Evolutionary conservation across 1,140 invertebrate species (phyloP), one percentile per base, ranked within the genome.

Genomic region (Nebria ingens): DNA sequence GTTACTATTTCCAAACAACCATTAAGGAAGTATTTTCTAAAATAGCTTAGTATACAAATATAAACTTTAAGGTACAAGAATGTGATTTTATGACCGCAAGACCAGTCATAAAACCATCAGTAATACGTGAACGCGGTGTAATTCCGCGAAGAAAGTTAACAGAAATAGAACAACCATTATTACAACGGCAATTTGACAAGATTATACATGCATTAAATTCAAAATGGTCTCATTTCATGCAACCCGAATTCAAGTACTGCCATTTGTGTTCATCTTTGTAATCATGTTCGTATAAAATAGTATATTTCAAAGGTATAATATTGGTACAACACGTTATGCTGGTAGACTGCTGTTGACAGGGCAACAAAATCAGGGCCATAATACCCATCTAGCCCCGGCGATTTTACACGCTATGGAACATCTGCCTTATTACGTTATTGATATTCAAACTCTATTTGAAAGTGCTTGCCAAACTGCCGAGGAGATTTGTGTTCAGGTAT

Each of bases 361-460:
- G 64, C 66, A 72, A 58, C 70, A 75, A 64, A 63, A 76, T 64
- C 76, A 85, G 68, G 66, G 66, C n/a, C 56, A 68, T 6, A 62
- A 61, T 20, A 60, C 56, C 20, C 74, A 82, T 69, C 73, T 94
- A 25, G 83, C 86, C 21, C 87, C 91, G 42, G 89, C 89, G 19
- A 58, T 95, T 11, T 72, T 94, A 15, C 84, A 91, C 67, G 73
- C 77, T 20, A 75, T 94, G 64, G 91, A 95, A 71, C 84, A 86
- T 64, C 73, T 92, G 54, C 82, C 88, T 13, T 81, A 88, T 1
- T 82, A 86, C 65, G 81, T 83, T 21, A 70, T 93, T 38, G 87
- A 89, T 69, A 72, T 90, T 22, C 74, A 80, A 23, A 75, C 84
- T 17, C 66, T 90, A 38, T 87, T 83, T 69, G 80, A 82, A 11